Percentiles rank a stretch among this genome's conserved stretches.
phyloP scores from a whole-genome alignment of 2,113 vertebrate genomes.

The Eulemur rufifrons region DNA sequence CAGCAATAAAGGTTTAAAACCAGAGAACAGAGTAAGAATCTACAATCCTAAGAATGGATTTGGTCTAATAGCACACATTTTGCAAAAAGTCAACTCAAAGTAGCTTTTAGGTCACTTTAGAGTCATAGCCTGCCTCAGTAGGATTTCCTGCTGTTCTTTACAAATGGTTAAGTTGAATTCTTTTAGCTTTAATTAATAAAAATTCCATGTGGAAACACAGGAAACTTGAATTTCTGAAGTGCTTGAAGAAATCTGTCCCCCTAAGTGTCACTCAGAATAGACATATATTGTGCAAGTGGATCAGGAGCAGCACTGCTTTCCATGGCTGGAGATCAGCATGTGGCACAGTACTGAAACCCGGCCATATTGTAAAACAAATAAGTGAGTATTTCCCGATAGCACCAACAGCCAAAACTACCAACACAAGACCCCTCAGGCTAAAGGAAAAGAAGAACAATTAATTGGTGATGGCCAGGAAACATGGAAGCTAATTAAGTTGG shows the following conservation, averaged over 20 bases:
- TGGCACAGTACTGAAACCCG: not conserved
- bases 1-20: not conserved
- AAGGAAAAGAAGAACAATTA: slow-evolving; percentile 39
- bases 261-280: not conserved
- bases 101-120: not conserved
- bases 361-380: not conserved
- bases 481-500: slow-evolving; percentile 42
- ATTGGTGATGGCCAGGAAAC: not conserved
- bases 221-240: not conserved
- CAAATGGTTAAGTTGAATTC: not conserved
- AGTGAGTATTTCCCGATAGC: not conserved
- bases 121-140: not conserved
- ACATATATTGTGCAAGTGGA: not conserved
- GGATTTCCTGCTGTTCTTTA: not conserved
- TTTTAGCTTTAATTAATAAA: not conserved
- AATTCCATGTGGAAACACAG: not conserved
- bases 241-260: not conserved
- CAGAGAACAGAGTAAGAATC: not conserved
- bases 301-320: not conserved
- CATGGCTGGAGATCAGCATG: not conserved
- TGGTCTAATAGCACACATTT: not conserved
- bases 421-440: not conserved
- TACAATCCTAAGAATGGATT: not conserved
- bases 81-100: not conserved
- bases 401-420: not conserved